phyloP scores from a whole-genome alignment of 2,888 invertebrate genomes.

The Oligia latruncula region DNA sequence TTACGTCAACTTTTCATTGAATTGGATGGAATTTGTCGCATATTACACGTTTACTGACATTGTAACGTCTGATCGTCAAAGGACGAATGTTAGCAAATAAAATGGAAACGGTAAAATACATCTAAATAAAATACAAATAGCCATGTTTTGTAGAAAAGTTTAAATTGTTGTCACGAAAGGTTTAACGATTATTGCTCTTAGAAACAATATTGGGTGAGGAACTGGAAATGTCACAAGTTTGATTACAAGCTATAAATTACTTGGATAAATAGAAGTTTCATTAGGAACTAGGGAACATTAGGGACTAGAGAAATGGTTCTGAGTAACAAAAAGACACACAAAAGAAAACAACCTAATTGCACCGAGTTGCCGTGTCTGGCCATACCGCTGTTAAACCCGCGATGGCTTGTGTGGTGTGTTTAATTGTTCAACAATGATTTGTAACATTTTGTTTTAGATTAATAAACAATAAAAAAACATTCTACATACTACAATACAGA shows the following conservation, averaged over 20 bases:
- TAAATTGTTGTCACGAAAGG: constrained; percentile 44
- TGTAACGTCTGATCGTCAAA: constrained; percentile 34
- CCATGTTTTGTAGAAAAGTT: constrained; percentile 46
- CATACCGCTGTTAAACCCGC: no score
- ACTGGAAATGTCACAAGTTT: constrained; percentile 20
- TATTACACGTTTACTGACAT: constrained; percentile 32
- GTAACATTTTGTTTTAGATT: no score
- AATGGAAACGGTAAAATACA: constrained; percentile 46
- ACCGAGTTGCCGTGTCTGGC: no score
- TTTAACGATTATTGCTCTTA: constrained; percentile 50
- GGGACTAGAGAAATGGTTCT: not conserved
- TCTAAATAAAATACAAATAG: constrained; percentile 32
- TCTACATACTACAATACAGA: not conserved
- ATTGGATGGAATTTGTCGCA: constrained; percentile 26
- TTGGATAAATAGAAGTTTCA: constrained; percentile 5
- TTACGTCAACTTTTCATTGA: constrained; percentile 31
- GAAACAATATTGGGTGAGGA: constrained; percentile 3
- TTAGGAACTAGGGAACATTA: not conserved
- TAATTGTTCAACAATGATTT: no score
- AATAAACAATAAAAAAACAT: no score
- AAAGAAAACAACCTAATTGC: not conserved
- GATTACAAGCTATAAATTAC: constrained; percentile 20
- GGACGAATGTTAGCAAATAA: constrained; percentile 45
- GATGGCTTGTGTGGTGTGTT: no score
- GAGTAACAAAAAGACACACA: not conserved